Conservation (phyloP, 1,140 invertebrate species). For the Drosophila busckii region DNA sequence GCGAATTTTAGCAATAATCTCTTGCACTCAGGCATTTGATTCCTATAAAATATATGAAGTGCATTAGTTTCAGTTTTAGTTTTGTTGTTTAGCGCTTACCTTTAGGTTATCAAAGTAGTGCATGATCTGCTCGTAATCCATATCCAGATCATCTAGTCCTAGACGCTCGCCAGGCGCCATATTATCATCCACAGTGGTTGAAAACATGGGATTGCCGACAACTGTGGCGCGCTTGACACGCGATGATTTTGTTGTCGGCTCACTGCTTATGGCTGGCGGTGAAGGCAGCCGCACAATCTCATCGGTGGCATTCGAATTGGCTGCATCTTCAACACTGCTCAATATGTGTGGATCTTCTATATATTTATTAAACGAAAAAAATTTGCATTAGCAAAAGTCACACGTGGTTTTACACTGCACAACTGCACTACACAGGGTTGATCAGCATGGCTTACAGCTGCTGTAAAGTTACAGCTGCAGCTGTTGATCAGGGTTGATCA, state of each 20-base stretch:
- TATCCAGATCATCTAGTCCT: constrained; percentile 89
- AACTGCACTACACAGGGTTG: no score
- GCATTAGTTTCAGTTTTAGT: constrained; percentile 70
- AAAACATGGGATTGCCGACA: constrained; percentile 93
- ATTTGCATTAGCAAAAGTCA: no score
- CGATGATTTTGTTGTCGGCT: constrained; percentile 79
- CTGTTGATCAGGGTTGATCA: no score
- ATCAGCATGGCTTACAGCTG: no score
- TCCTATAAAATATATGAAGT: constrained; percentile 81
- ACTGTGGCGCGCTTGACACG: constrained; percentile 88
- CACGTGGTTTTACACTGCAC: no score
- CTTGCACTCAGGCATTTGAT: constrained; percentile 88
- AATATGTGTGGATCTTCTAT: constrained; percentile 61
- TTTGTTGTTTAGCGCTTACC: constrained; percentile 82
- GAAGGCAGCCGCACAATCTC: constrained; percentile 58
- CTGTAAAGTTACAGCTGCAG: no score
- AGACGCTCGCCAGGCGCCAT: constrained; percentile 80
- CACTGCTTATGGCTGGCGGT: constrained; percentile 50
- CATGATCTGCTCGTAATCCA: constrained; percentile 98
- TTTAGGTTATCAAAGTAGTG: constrained; percentile 98
- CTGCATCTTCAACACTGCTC: constrained; percentile 54
- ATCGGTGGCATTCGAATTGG: constrained; percentile 61
- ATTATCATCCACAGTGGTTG: constrained; percentile 79
- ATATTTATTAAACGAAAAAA: no score
- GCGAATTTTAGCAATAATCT: constrained; percentile 88